Percentiles rank a stretch among this genome's conserved stretches.
Conservation (phyloP, 1,140 invertebrate genomes). For the Hylaeus anthracinus region DNA sequence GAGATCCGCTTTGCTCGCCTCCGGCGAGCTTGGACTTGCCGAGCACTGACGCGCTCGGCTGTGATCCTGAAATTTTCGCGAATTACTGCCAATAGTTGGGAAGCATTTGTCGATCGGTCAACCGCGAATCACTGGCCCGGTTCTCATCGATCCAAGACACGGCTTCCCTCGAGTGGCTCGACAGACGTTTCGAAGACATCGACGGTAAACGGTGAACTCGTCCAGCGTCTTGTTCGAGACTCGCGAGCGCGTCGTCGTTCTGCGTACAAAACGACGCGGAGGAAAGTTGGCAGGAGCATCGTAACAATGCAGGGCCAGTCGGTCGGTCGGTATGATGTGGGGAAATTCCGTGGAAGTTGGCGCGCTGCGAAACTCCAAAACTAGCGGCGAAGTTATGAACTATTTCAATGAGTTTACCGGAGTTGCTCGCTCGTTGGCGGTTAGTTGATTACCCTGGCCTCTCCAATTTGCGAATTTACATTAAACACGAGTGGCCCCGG, state of each 20-base stretch:
- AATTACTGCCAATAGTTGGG: no score
- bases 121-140: no score
- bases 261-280: constrained; percentile 42
- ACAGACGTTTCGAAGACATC: no score
- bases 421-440: constrained; percentile 69
- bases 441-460: constrained; percentile 71
- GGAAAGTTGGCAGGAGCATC: constrained; percentile 56
- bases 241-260: constrained; percentile 6
- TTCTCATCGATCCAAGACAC: no score
- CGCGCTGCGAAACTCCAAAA: constrained; percentile 59
- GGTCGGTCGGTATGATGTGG: constrained; percentile 67
- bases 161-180: no score
- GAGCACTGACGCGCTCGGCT: no score
- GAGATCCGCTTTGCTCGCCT: constrained; percentile 20
- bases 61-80: no score
- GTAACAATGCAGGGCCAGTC: constrained; percentile 65
- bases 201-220: no score
- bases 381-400: constrained; percentile 72
- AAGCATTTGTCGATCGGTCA: no score
- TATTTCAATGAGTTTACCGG: constrained; percentile 76
- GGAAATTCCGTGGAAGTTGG: constrained; percentile 65
- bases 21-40: no score
- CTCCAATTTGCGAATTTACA: constrained; percentile 72
- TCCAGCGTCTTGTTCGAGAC: neutral
- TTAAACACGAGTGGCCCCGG: constrained; percentile 62